These are phyloP conservation scores for Eugnorisma glareosa DNA, from an alignment of 2,888 invertebrate genomes.

Conservation along the genomic window DNA sequence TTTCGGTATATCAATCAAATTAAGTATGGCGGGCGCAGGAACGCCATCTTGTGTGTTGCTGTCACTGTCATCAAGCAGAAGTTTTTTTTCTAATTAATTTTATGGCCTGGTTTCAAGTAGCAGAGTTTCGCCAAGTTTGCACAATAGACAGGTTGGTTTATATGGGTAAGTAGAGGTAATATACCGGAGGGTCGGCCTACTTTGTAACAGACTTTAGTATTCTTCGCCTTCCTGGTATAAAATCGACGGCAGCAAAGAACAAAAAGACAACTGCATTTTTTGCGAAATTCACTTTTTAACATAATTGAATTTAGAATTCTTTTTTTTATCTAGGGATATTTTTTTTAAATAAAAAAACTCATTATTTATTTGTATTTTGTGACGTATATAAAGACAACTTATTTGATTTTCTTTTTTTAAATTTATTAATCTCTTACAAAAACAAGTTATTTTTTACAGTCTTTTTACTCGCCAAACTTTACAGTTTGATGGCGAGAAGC, in stretches of 20 bases:
- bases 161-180: slow-evolving; percentile 6
- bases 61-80: neutral
- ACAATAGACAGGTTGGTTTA: slow-evolving; percentile 42
- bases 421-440: too few relatives aligned
- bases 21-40: slow-evolving; percentile 26
- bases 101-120: too few relatives aligned
- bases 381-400: too few relatives aligned
- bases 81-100: slow-evolving; percentile 20
- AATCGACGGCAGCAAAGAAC: neutral
- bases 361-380: too few relatives aligned
- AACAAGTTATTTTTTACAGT: too few relatives aligned
- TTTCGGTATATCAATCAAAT: slow-evolving; percentile 51
- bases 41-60: slow-evolving; percentile 25
- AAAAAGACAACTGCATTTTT: neutral
- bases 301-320: too few relatives aligned
- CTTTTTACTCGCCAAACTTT: too few relatives aligned
- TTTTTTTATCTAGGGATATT: too few relatives aligned
- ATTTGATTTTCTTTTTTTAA: too few relatives aligned
- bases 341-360: too few relatives aligned
- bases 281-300: too few relatives aligned
- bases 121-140: slow-evolving; percentile 35
- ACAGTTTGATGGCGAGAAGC: too few relatives aligned
- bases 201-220: neutral
- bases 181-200: slow-evolving; percentile 23
- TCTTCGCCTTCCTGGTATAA: neutral